Conservation (phyloP, 1,140 invertebrate genomes). For the Bombus polaris region DNA sequence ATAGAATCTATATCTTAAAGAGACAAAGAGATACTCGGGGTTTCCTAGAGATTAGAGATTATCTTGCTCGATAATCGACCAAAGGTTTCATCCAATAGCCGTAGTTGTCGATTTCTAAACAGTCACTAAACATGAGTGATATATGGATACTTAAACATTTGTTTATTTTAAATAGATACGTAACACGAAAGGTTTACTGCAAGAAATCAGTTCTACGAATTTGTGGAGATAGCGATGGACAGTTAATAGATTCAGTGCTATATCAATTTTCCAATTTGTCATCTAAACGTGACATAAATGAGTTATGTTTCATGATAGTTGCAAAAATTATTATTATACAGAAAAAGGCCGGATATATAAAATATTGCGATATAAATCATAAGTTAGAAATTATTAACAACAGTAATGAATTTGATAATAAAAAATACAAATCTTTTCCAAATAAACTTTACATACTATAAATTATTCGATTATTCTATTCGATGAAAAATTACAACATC, state of each 20-base stretch:
- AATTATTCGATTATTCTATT: too few relatives aligned
- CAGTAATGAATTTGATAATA: too few relatives aligned
- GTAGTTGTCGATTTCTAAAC: too few relatives aligned
- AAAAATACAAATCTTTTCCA: too few relatives aligned
- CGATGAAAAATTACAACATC: too few relatives aligned
- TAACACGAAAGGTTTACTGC: neutral
- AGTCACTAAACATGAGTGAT: rapidly evolving
- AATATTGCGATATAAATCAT: too few relatives aligned
- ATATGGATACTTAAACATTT: too few relatives aligned
- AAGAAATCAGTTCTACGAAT: neutral
- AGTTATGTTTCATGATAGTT: neutral
- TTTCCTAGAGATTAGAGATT: neutral
- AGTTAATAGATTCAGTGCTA: too few relatives aligned
- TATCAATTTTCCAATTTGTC: neutral
- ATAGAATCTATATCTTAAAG: neutral
- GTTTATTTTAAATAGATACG: neutral
- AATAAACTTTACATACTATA: too few relatives aligned
- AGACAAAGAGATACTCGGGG: neutral
- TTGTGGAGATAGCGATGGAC: neutral
- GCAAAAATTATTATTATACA: too few relatives aligned
- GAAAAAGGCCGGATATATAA: too few relatives aligned
- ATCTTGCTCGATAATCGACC: neutral
- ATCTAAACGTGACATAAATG: neutral
- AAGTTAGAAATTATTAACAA: too few relatives aligned
- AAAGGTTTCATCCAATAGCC: neutral